Evolutionary conservation across 37 sponge, comb jelly and placozoan species (phyloP).

Genomic region (Crambe crambe): DNA sequence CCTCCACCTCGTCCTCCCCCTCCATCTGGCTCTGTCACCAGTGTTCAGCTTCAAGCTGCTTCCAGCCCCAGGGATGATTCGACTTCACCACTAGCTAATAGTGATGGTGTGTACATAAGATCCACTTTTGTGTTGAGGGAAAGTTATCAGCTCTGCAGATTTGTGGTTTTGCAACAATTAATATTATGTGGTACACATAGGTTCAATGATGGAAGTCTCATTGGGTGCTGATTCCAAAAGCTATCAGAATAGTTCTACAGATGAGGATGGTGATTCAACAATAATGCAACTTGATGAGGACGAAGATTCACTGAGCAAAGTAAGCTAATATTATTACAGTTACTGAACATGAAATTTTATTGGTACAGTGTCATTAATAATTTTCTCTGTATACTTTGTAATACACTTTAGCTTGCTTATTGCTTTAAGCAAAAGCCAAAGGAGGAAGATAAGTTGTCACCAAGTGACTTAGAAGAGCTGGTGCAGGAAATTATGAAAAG

Average conservation of each 20-base stretch:
- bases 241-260: neutral
- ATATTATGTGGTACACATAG: too few relatives aligned
- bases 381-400: neutral
- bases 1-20: constrained; percentile 10
- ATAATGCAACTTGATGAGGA: too few relatives aligned
- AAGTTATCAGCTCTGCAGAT: too few relatives aligned
- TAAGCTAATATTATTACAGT: neutral
- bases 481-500: constrained; percentile 33
- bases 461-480: constrained; percentile 48
- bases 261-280: neutral
- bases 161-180: too few relatives aligned
- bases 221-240: neutral
- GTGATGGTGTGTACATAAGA: too few relatives aligned
- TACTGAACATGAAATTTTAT: neutral
- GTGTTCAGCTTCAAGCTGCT: neutral
- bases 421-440: constrained; percentile 6
- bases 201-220: neutral
- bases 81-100: too few relatives aligned
- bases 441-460: constrained; percentile 28
- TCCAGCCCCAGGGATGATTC: too few relatives aligned
- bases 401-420: neutral
- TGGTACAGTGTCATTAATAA: neutral
- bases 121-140: too few relatives aligned
- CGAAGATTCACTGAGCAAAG: neutral
- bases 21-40: neutral